These are phyloP conservation scores for Lanius ludovicianus DNA, from an alignment of 2,113 vertebrate species.

Conservation along the genomic window DNA sequence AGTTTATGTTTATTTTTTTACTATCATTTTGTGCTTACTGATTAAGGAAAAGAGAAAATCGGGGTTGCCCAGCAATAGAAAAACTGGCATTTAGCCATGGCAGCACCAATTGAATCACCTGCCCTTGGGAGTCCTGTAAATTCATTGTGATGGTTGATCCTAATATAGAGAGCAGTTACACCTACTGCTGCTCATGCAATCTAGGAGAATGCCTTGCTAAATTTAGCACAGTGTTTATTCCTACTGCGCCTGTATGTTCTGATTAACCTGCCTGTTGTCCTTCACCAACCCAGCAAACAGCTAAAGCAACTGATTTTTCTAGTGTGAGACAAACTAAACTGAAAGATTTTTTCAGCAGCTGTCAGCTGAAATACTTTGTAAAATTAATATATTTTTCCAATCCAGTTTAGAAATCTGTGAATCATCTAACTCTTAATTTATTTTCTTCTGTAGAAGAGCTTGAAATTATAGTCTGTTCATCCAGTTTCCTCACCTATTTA, in stretches of 20 bases:
- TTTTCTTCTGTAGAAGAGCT: not conserved
- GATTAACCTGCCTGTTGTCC: conserved; percentile 12
- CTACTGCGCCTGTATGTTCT: not conserved
- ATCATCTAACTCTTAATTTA: not conserved
- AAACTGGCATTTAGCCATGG: not conserved
- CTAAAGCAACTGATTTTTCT: not conserved
- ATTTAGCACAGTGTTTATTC: conserved; percentile 40
- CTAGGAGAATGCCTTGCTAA: conserved; percentile 32
- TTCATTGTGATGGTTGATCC: not conserved
- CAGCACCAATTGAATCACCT: not conserved
- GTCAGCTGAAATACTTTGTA: not conserved
- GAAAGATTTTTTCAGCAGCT: not conserved
- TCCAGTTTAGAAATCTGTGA: not conserved
- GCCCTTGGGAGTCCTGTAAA: conserved; percentile 28
- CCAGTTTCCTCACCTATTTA: not conserved
- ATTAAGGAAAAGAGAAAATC: not conserved
- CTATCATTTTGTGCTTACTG: not conserved
- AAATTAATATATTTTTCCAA: conserved; percentile 11
- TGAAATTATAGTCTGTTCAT: not conserved
- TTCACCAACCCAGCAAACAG: not conserved
- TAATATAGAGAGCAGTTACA: not conserved
- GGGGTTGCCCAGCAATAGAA: not conserved
- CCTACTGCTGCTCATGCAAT: not conserved
- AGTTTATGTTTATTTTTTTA: not conserved
- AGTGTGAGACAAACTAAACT: not conserved